Evolutionary conservation across 2,113 vertebrate species (phyloP).

Genomic region (Caracal caracal): DNA sequence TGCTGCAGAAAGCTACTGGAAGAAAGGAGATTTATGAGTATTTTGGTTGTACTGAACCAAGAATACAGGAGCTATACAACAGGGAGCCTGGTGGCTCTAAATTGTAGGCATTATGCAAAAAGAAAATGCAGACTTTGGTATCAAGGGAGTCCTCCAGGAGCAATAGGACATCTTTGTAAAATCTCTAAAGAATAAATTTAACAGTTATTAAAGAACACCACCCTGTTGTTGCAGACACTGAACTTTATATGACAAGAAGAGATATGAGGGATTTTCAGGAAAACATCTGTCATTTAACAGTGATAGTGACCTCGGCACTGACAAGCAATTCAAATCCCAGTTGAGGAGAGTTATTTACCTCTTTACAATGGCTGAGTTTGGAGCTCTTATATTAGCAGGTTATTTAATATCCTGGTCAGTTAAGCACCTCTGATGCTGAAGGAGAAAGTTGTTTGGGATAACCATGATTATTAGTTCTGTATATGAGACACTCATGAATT

Average conservation of each 20-base stretch:
- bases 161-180: conserved; percentile 86
- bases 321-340: conserved; percentile 89
- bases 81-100: conserved; percentile 87
- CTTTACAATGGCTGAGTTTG: conserved; percentile 57
- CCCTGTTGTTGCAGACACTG: conserved; percentile 86
- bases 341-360: conserved; percentile 85
- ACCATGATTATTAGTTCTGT: not conserved
- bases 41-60: conserved; percentile 90
- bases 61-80: conserved; percentile 88
- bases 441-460: not conserved
- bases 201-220: conserved; percentile 93
- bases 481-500: not conserved
- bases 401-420: not conserved
- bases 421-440: not conserved
- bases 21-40: conserved; percentile 93
- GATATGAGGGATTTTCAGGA: conserved; percentile 92
- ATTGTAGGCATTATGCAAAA: conserved; percentile 88
- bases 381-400: conserved; percentile 51
- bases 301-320: conserved; percentile 92
- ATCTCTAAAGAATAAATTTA: conserved; percentile 93
- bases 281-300: conserved; percentile 97
- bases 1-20: conserved; percentile 89
- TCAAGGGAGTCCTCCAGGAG: conserved; percentile 86
- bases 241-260: conserved; percentile 92
- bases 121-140: conserved; percentile 86